phyloP scores from a whole-genome alignment of 2,113 vertebrate genomes.

The Stomatorhinus ivindoensis region DNA sequence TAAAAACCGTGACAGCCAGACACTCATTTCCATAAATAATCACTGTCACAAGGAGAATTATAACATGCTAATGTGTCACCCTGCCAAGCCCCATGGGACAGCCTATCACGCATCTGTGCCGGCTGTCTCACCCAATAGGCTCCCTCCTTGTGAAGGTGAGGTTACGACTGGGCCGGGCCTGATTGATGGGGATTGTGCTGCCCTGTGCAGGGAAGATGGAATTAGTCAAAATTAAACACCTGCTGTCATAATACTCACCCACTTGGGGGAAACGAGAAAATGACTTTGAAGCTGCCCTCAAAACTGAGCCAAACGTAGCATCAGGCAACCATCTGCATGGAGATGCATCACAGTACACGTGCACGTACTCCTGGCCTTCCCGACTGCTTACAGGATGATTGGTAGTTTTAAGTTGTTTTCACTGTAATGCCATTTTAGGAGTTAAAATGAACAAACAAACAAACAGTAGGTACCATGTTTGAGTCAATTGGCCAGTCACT shows the following conservation, averaged over 20 bases:
- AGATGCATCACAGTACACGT: not conserved
- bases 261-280: not conserved
- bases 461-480: not conserved
- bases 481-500: not conserved
- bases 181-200: slow-evolving; percentile 76
- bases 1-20: not conserved
- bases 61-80: not conserved
- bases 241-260: not conserved
- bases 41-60: not conserved
- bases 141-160: slow-evolving; percentile 76
- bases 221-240: not conserved
- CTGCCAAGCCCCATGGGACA: not conserved
- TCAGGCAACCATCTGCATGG: not conserved
- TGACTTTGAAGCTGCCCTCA: not conserved
- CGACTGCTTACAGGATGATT: not conserved
- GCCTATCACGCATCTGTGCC: slow-evolving; percentile 10
- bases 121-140: slow-evolving; percentile 62
- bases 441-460: no score
- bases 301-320: not conserved
- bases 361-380: not conserved
- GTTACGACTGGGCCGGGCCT: slow-evolving; percentile 71
- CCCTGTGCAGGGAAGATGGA: slow-evolving; percentile 51
- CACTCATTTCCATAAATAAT: not conserved
- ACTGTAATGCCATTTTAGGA: not conserved
- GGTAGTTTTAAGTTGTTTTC: not conserved